These are phyloP conservation scores for Brachionus calyciflorus DNA, from an alignment of 1,140 invertebrate genomes.

Conservation along the genomic window DNA sequence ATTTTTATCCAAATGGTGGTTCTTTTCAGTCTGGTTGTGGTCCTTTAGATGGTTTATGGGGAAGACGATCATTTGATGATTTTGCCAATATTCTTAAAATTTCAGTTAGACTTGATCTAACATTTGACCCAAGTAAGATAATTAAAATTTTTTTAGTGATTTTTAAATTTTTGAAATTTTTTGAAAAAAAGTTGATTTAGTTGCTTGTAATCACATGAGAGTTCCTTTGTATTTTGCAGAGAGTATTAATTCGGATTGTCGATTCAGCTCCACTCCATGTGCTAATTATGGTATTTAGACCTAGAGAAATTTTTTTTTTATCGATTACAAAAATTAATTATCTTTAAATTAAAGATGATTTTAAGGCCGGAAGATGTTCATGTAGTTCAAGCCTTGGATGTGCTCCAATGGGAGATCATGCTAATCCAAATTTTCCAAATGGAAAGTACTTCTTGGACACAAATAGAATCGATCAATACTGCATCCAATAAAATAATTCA, in stretches of 20 bases:
- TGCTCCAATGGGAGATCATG: slow-evolving; percentile 13
- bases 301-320: too few species aligned
- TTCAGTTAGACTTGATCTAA: background rate
- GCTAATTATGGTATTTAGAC: slow-evolving; percentile 22
- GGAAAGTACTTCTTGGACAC: slow-evolving; percentile 22
- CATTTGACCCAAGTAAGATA: slow-evolving; percentile 42
- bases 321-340: background rate
- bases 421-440: background rate
- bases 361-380: background rate
- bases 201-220: slow-evolving; percentile 40
- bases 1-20: slow-evolving; percentile 48
- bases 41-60: background rate
- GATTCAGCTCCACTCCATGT: slow-evolving; percentile 27
- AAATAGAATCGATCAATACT: background rate
- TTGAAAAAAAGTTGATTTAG: slow-evolving; percentile 28
- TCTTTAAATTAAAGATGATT: background rate
- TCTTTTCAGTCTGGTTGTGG: slow-evolving; percentile 63
- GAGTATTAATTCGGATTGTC: slow-evolving; percentile 16
- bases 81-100: background rate
- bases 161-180: too few species aligned
- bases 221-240: slow-evolving; percentile 30
- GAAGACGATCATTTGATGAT: background rate
- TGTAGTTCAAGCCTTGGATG: background rate
- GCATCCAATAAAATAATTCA: background rate
- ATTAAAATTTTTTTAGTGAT: too few species aligned